Evolutionary conservation across 2,888 invertebrate species (phyloP).

Genomic region (Drosophila emarginata): DNA sequence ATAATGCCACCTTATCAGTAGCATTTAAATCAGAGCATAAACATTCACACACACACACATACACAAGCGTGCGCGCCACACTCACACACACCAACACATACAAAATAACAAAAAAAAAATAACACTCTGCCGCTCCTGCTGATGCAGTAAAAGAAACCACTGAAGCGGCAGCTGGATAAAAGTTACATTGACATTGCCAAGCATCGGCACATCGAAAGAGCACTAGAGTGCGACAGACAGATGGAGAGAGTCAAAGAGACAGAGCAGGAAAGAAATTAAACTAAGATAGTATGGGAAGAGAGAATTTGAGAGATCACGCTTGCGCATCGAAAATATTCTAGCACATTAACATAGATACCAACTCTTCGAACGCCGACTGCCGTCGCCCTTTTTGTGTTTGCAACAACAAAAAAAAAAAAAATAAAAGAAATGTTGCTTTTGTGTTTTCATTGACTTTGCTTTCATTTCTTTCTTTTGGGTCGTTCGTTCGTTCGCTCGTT

Average conservation of each 20-base stretch:
- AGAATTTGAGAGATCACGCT: slow-evolving; percentile 44
- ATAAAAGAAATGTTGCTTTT: slow-evolving; percentile 24
- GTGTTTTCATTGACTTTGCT: slow-evolving; percentile 13
- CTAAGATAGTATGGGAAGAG: not conserved
- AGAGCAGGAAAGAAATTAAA: not conserved
- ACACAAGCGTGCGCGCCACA: slow-evolving; percentile 9
- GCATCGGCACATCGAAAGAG: slow-evolving; percentile 32
- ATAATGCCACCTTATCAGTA: slow-evolving; percentile 74
- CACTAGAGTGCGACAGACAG: not conserved
- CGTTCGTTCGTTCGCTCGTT: slow-evolving; percentile 17
- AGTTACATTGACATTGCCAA: slow-evolving; percentile 72
- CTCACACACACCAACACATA: slow-evolving; percentile 8
- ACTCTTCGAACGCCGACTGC: slow-evolving; percentile 37
- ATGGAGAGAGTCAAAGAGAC: slow-evolving; percentile 4
- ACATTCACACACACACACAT: slow-evolving; percentile 29
- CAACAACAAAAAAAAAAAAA: slow-evolving; percentile 19
- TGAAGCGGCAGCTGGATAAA: slow-evolving; percentile 74
- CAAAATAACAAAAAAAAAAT: not conserved
- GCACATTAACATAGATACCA: slow-evolving; percentile 28
- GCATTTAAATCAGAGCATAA: slow-evolving; percentile 73
- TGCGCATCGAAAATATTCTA: slow-evolving; percentile 63
- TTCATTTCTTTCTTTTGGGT: slow-evolving; percentile 15
- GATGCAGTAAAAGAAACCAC: slow-evolving; percentile 68
- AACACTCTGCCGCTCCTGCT: slow-evolving; percentile 27
- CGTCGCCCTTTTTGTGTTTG: slow-evolving; percentile 53